Conservation (phyloP, 2,797 vertebrate species). For the Rhinella marina region DNA sequence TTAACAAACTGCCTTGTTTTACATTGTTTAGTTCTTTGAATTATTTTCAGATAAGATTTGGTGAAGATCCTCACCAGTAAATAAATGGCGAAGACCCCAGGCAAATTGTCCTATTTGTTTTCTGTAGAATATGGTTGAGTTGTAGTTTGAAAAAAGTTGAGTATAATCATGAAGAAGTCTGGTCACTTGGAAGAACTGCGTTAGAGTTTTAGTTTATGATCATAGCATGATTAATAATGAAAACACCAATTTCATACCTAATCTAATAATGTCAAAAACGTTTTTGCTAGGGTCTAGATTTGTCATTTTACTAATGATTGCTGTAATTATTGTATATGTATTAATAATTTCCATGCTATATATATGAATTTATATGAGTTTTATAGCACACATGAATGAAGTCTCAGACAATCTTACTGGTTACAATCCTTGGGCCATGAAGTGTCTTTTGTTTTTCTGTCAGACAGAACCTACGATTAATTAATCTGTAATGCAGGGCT, state of each 20-base stretch:
- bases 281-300: background rate
- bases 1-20: too few species aligned
- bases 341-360: background rate
- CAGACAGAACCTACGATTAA: conserved; percentile 33
- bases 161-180: too few species aligned
- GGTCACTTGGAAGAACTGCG: too few species aligned
- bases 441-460: conserved; percentile 32
- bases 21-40: too few species aligned
- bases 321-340: background rate
- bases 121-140: too few species aligned
- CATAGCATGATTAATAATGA: background rate
- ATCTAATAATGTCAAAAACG: background rate
- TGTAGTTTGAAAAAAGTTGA: too few species aligned
- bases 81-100: too few species aligned
- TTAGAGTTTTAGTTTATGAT: too few species aligned
- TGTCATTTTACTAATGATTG: background rate
- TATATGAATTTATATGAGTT: background rate
- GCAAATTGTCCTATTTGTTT: too few species aligned
- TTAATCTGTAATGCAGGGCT: conserved; percentile 9
- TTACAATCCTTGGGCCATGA: conserved; percentile 21
- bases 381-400: background rate
- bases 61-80: too few species aligned
- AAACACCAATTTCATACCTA: background rate
- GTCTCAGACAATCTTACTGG: conserved; percentile 17
- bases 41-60: too few species aligned